Conservation (phyloP, 2,113 vertebrate genomes). For the Saiga tatarica region DNA sequence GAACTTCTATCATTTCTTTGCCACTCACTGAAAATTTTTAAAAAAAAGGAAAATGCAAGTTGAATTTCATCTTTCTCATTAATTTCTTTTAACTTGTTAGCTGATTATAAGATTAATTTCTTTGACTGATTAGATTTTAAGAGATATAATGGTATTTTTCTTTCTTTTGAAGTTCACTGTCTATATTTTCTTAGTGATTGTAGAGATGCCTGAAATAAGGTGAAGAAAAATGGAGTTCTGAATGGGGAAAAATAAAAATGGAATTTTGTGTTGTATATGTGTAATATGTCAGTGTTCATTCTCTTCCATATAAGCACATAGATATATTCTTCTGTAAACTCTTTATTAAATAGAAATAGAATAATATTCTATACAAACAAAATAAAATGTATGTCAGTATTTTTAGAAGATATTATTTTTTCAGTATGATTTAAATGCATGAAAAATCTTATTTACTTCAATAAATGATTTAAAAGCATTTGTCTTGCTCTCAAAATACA, state of each 20-base stretch:
- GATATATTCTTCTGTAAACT: not conserved
- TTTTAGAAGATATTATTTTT: slow-evolving; percentile 13
- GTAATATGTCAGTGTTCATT: not conserved
- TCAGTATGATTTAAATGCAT: not conserved
- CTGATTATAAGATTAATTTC: not conserved
- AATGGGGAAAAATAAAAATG: not conserved
- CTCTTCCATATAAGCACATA: not conserved
- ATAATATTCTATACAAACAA: not conserved
- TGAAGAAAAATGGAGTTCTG: not conserved
- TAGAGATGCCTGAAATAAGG: not conserved
- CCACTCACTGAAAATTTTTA: not conserved
- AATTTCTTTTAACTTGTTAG: not conserved
- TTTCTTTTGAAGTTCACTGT: not conserved
- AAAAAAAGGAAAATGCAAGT: not conserved
- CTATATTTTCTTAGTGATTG: not conserved
- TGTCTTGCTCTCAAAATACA: not conserved
- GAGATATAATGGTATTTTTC: not conserved
- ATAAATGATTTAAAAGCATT: not conserved
- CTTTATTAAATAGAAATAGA: not conserved
- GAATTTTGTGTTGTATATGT: slow-evolving; percentile 1
- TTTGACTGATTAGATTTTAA: slow-evolving; percentile 3
- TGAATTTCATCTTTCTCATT: not conserved
- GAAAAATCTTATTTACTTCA: slow-evolving; percentile 3
- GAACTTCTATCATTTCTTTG: not conserved
- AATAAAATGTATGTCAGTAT: not conserved